A percentile compares a stretch with the other conserved stretches of the same genome.
Conservation (phyloP, 92 coral and sea anemone species). For the Heteractis magnifica region DNA sequence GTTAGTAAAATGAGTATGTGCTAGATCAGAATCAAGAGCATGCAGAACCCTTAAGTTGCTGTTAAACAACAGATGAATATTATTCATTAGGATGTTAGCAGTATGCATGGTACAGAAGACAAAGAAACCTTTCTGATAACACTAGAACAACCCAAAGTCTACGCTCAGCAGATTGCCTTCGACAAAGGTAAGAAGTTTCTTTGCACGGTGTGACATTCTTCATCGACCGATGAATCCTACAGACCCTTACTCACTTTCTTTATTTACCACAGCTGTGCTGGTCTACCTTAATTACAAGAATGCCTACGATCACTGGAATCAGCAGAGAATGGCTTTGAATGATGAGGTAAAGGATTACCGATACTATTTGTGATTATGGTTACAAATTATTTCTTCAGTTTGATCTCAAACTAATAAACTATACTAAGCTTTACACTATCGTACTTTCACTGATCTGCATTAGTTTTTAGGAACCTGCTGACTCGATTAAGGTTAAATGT, state of each 20-base stretch:
- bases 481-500: too few relatives aligned
- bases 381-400: background rate
- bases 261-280: conserved; percentile 71
- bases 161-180: conserved; percentile 93
- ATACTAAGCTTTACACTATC: too few relatives aligned
- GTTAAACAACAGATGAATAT: too few relatives aligned
- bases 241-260: background rate
- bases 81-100: conserved; percentile 62
- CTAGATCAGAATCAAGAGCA: too few relatives aligned
- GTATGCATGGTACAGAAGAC: conserved; percentile 84
- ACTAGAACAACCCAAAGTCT: conserved; percentile 83
- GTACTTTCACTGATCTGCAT: too few relatives aligned
- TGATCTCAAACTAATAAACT: background rate
- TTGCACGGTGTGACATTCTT: background rate
- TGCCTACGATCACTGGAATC: conserved; percentile 98
- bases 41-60: too few relatives aligned
- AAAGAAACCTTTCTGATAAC: conserved; percentile 94
- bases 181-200: conserved; percentile 76
- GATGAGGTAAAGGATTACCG: conserved; percentile 66
- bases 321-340: conserved; percentile 89
- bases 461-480: too few relatives aligned
- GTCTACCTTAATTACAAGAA: conserved; percentile 97
- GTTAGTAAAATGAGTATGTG: too few relatives aligned
- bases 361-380: background rate
- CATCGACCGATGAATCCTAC: background rate